Conservation (phyloP, 2,888 invertebrate genomes). For the Thalpophila matura region DNA sequence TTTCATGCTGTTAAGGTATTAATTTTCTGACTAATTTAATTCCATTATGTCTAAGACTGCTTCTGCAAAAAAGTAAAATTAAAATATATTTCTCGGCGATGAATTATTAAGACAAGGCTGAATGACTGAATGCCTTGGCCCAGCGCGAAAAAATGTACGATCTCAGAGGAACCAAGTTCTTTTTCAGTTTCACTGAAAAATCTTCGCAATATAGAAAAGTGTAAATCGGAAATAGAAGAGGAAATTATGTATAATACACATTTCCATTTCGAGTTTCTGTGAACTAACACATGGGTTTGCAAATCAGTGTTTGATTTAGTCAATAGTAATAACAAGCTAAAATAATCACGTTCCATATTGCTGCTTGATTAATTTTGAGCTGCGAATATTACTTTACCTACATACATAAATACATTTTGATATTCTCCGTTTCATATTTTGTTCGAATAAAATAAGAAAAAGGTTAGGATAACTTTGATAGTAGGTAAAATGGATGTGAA, state of each 20-base stretch:
- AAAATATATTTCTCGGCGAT: conserved; percentile 13
- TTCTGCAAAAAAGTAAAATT: conserved; percentile 31
- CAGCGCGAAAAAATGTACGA: neutral
- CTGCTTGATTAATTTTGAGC: conserved; percentile 4
- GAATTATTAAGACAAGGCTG: conserved; percentile 25
- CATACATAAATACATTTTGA: neutral
- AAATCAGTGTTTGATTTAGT: conserved; percentile 13
- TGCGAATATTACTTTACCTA: neutral
- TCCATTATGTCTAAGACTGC: conserved; percentile 20
- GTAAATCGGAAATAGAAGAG: neutral
- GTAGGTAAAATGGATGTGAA: too few relatives aligned
- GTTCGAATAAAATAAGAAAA: too few relatives aligned
- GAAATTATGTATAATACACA: neutral
- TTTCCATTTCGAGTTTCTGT: neutral
- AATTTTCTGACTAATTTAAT: conserved; percentile 39
- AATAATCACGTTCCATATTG: conserved; percentile 5
- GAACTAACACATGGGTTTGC: conserved; percentile 5
- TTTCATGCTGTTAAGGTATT: conserved; percentile 34
- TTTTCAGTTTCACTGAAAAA: too few relatives aligned
- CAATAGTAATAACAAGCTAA: conserved; percentile 13
- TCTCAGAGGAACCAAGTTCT: too few relatives aligned
- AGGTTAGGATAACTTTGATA: too few relatives aligned
- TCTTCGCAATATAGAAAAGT: too few relatives aligned
- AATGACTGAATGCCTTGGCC: conserved; percentile 1
- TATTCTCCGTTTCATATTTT: neutral